Evolutionary conservation across 35 echinoderm and acorn worm genomes (phyloP).

Genomic region (Lytechinus variegatus): DNA sequence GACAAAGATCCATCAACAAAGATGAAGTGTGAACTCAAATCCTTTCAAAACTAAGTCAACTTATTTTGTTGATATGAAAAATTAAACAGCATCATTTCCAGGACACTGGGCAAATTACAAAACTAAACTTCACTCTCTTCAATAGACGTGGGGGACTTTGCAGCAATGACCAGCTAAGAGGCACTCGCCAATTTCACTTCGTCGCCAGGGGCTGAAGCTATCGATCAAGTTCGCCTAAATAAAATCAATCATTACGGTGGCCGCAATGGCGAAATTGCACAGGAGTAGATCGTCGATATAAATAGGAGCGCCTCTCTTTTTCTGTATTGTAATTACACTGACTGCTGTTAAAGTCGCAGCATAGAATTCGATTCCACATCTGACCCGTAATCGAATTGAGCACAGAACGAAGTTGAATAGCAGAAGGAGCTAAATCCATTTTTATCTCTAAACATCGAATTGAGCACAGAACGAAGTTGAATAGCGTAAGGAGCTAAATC

Average conservation of each 20-base stretch:
- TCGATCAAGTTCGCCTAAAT: slow-evolving; percentile 11
- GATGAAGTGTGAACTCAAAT: neutral
- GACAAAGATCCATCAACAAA: neutral
- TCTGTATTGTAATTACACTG: neutral
- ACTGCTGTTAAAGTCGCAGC: neutral
- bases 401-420: neutral
- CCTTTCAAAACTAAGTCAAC: neutral
- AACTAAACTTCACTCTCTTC: neutral
- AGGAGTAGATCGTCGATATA: neutral
- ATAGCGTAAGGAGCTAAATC: too few species aligned
- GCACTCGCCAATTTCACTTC: neutral
- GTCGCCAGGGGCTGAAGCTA: slow-evolving; percentile 7
- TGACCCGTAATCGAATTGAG: neutral
- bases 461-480: too few species aligned
- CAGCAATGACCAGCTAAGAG: neutral
- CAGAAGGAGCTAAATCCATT: neutral
- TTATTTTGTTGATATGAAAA: neutral
- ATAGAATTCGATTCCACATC: neutral
- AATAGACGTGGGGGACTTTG: neutral
- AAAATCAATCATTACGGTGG: slow-evolving; percentile 18
- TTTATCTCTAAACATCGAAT: too few species aligned
- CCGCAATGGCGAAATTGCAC: neutral
- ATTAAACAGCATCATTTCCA: neutral
- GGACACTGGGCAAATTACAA: neutral
- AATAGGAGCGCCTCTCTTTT: neutral